A percentile compares a stretch with the other conserved stretches of the same genome.
Conservation (phyloP, 2,113 vertebrate species). For the Gavialis gangeticus region DNA sequence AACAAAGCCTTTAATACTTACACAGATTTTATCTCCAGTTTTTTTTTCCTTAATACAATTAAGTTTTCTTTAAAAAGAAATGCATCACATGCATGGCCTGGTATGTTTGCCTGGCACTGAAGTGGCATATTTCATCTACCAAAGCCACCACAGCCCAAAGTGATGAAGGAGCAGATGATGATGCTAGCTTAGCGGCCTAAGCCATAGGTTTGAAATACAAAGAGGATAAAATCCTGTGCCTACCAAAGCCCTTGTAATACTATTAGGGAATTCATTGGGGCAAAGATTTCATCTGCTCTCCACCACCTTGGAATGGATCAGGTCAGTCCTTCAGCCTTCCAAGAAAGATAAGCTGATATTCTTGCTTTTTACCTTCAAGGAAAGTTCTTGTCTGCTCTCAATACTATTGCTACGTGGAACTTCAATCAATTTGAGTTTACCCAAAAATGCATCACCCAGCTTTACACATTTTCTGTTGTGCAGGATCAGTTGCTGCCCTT, state of each 20-base stretch:
- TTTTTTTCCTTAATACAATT: neutral
- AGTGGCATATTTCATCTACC: neutral
- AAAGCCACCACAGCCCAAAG: no score
- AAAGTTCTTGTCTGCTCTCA: neutral
- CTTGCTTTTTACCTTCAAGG: neutral
- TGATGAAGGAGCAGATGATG: no score
- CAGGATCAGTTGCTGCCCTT: neutral
- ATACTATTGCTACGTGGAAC: neutral
- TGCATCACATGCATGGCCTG: neutral
- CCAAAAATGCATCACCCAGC: no score
- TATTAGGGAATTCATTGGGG: neutral
- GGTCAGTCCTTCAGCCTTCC: neutral
- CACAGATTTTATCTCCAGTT: neutral
- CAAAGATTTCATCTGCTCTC: neutral
- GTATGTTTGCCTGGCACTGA: no score
- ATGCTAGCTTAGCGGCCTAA: neutral
- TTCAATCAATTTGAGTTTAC: neutral
- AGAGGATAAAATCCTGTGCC: neutral
- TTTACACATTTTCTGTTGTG: neutral
- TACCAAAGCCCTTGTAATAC: neutral
- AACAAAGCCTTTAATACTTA: no score
- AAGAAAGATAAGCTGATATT: neutral
- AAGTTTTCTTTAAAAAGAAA: neutral
- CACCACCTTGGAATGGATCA: neutral
- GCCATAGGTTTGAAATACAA: neutral